Base-by-base conservation (phyloP, 2,113 vertebrate species). In the Chroicocephalus ridibundus region DNA sequence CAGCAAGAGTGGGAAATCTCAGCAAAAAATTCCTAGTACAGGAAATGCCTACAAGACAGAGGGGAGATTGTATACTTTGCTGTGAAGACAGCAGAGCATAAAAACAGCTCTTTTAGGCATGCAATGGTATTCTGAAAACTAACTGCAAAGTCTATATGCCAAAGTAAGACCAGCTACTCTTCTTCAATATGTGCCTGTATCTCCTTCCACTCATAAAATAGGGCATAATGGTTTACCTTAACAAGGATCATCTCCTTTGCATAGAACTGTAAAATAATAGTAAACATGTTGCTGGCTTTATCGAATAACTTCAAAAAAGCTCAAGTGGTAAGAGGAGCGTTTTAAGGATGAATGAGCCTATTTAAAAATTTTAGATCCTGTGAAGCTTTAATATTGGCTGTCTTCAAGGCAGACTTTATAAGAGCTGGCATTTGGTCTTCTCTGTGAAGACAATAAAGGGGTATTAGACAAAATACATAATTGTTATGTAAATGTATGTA, bases 31-130 rank as follows among this genome's bases (percentile, higher is more conserved):
- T 75, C 94, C 65, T 87, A 92, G 93, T 60, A 95, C 90, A 94
- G 93, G 94, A 95, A 97, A 97, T 96, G 95, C 92, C 95, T 92
- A 29, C 47, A 83, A 95, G 87, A 95, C 95, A 97, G 94, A 97
- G 93, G 77, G 55, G 96, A 90, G 80, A 92, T 95, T 92, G 94
- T 96, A 78, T 5, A 80, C 74, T 93, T 91, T 49, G 79, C 82
- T 97, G 93, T 95, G 96, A 97, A 90, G 93, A 95, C 82, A 89
- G 80, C 82, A 84, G 91, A 94, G 95, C 57, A 96, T 93, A 95
- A 94, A 97, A 97, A 78, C 94, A 94, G 93, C 95, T 92, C 93
- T 97, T 92, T 96, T 92, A 97, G 82, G 57, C 84, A 83, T 68
- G 94, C 89, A 72, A 42, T 60, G 74, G 83, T 91, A 95, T 86